Base-by-base conservation (phyloP, 2,797 vertebrate genomes). In the Siniperca obscura region DNA sequence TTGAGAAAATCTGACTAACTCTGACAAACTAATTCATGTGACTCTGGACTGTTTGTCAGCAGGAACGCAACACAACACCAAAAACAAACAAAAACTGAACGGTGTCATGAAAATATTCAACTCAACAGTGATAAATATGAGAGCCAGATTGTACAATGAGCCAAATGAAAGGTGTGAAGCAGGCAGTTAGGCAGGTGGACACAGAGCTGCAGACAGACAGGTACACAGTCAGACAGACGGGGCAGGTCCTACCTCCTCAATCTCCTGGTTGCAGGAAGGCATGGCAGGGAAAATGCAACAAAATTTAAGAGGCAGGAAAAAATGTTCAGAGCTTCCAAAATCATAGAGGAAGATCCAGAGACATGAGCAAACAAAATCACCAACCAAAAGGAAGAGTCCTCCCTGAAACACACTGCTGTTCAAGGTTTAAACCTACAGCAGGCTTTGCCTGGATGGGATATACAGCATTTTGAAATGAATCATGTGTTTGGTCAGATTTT, bases 211-310 rank as follows among this genome's bases (percentile, higher is more conserved):
- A 62, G 48, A 44, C n/a, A 64, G 7, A 57, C 65, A 76, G n/a
- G 10, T 11, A 62, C 64, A 53, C 60, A 74, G 19, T 64, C 52
- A 67, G 56, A 64, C 64, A 69, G 46, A 83, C 72, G 30, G 74
- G 71, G 82, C 81, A 87, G 87, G 91, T 97, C 98, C 97, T 99
- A 99, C 98, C 98, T 99, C 98, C 96, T 98, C 96, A 95, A 99
- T 98, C 96, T 99, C 98, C 98, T 99, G 91, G 90, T 78, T 93
- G 94, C 96, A 96, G 96, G 97, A 96, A 97, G 95, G 98, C 98
- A 97, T 98, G 96, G 95, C 86, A 93, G 96, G 96, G 95, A 95
- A 96, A 98, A 96, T 93, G 96, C 95, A 98, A 90, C 87, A 95
- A 96, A 96, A 97, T 96, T 96, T 97, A 94, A 82, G 89, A 95